Evolutionary conservation across 2,888 invertebrate genomes (phyloP).

Genomic region (Trissolcus japonicus): DNA sequence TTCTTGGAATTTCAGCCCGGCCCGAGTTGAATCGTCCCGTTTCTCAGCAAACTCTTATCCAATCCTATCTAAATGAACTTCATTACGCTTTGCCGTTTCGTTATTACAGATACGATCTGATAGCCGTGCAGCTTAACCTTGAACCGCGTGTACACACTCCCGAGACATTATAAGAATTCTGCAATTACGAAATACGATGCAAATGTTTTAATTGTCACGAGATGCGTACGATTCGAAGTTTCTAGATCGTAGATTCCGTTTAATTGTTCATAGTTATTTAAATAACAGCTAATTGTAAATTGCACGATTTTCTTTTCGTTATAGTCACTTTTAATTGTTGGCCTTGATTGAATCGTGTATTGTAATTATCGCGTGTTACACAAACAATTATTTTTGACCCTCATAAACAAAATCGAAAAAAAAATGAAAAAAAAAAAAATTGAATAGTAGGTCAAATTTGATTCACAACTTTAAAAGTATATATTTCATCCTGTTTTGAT

Average conservation of each 20-base stretch:
- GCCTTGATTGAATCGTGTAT: not conserved
- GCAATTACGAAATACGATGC: slow-evolving; percentile 57
- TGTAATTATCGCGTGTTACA: too few relatives aligned
- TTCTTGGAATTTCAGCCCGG: slow-evolving; percentile 51
- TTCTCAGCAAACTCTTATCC: slow-evolving; percentile 62
- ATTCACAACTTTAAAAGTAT: too few relatives aligned
- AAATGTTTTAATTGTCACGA: slow-evolving; percentile 57
- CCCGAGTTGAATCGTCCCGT: slow-evolving; percentile 53
- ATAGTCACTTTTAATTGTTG: slow-evolving; percentile 20
- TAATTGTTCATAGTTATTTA: slow-evolving; percentile 26
- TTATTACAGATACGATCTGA: slow-evolving; percentile 63
- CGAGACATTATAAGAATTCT: slow-evolving; percentile 51
- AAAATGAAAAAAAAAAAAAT: too few relatives aligned
- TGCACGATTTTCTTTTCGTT: slow-evolving; percentile 23
- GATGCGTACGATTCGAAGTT: slow-evolving; percentile 41
- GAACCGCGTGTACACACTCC: slow-evolving; percentile 54
- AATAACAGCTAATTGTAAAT: slow-evolving; percentile 43
- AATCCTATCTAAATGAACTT: slow-evolving; percentile 67
- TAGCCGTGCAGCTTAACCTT: slow-evolving; percentile 59
- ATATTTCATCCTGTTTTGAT: too few relatives aligned
- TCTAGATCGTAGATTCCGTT: slow-evolving; percentile 44
- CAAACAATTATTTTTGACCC: too few relatives aligned
- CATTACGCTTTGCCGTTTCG: slow-evolving; percentile 67
- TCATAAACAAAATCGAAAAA: too few relatives aligned
- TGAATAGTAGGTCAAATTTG: too few relatives aligned